phyloP scores from a whole-genome alignment of 2,113 vertebrate genomes.

The Cephalophus harveyi region DNA sequence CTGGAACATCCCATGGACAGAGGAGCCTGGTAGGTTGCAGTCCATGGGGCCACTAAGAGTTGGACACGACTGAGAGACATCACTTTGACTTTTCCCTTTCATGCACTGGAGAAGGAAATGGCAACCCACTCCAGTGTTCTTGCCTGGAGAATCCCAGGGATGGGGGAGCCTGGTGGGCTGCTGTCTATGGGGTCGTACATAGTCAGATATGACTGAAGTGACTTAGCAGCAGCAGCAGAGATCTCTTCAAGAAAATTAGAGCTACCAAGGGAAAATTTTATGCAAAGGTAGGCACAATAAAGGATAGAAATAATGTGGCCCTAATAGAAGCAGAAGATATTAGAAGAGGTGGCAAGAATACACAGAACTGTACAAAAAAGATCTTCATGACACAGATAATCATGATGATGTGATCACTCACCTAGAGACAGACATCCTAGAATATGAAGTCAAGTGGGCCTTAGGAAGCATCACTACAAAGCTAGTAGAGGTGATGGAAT shows the following conservation, averaged over 20 bases:
- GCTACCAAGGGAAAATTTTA: not conserved
- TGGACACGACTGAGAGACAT: too few relatives aligned
- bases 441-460: not conserved
- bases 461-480: not conserved
- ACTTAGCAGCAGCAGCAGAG: too few relatives aligned
- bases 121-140: too few relatives aligned
- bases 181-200: too few relatives aligned
- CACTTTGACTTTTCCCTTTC: too few relatives aligned
- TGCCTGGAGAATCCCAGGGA: too few relatives aligned
- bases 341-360: not conserved
- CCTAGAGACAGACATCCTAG: not conserved
- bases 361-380: not conserved
- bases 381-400: not conserved
- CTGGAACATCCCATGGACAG: too few relatives aligned
- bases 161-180: too few relatives aligned
- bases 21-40: too few relatives aligned
- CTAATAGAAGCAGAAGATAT: not conserved
- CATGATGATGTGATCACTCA: not conserved
- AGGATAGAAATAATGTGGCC: not conserved
- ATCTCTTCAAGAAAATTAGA: too few relatives aligned
- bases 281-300: not conserved
- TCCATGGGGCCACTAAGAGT: too few relatives aligned
- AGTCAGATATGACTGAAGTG: accelerated
- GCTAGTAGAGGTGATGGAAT: not conserved
- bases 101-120: too few relatives aligned